Evolutionary conservation across 1,140 invertebrate genomes (phyloP), one percentile per base, ranked within the genome.

Genomic region (Drosophila ogumai): DNA sequence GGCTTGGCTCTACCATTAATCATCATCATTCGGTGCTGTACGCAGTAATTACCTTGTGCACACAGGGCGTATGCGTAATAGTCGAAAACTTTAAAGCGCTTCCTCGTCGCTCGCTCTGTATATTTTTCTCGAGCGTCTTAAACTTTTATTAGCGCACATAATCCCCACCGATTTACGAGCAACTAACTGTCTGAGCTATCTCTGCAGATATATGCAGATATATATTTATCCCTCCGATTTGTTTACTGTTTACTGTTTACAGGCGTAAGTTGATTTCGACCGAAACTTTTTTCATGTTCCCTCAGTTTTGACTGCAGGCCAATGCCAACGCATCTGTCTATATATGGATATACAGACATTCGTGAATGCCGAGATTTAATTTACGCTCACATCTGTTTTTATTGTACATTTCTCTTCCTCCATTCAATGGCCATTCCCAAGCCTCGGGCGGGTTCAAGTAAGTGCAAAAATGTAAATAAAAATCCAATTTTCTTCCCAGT

Each of bases 191-290:
- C 76, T 66, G 63, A 66, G 31, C 66, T 63, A 69, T 63, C 55
- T 55, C 19, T 46, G 32, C 40, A 25, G 38, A 50, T 46, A 54
- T 61, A 32, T 36, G 38, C 13, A 22, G 15, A 50, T 50, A 19
- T 54, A 13, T 49, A 25, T 47, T 8, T 58, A 17, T 71, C 36
- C 68, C 10, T 6, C 15, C 25, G 73, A 78, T 88, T 88, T 88
- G 84, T 88, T 88, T 87, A 87, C 84, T 85, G 81, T 85, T 85
- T 84, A 84, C 81, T 82, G 72, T 88, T 88, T 90, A 90, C 85
- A 81, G 38, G 74, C 84, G 85, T 87, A 87, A 87, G 82, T 76
- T 76, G 79, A 82, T 87, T 71, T 44, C 40, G 55, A 34, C 60
- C 54, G 44, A 84, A 84, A 36, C 71, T 67, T 86, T 69, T 71